Evolutionary conservation across 2,113 vertebrate species (phyloP).

Genomic region (Phalacrocorax pelagicus): DNA sequence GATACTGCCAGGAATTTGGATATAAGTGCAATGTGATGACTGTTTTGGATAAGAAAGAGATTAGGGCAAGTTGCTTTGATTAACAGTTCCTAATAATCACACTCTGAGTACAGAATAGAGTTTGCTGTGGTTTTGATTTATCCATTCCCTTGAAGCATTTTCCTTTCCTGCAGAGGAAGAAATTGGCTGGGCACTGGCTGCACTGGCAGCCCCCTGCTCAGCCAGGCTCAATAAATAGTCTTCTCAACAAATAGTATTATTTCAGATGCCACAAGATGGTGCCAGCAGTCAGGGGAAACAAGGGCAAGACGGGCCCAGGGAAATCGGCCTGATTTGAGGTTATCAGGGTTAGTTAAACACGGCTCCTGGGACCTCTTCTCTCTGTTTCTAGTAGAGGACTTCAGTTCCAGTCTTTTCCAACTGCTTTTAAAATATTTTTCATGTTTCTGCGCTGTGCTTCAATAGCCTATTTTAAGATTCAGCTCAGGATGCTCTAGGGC

Average conservation of each 20-base stretch:
- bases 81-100: background rate
- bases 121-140: background rate
- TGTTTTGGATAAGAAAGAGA: background rate
- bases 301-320: fast-evolving
- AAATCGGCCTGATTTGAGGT: fast-evolving
- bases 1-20: background rate
- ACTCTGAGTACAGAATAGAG: background rate
- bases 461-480: background rate
- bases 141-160: background rate
- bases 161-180: background rate
- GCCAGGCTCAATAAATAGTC: too few relatives aligned
- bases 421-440: background rate
- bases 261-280: conserved; percentile 41
- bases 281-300: background rate
- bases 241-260: background rate
- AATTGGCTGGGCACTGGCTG: background rate
- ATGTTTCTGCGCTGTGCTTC: background rate
- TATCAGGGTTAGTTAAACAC: background rate
- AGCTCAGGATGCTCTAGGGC: background rate
- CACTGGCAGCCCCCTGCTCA: background rate
- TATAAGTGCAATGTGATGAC: background rate
- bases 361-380: background rate
- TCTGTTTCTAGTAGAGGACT: background rate
- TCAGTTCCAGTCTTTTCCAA: background rate
- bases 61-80: background rate